phyloP scores from a whole-genome alignment of 2,888 invertebrate genomes.

The Napeogenes sylphis region DNA sequence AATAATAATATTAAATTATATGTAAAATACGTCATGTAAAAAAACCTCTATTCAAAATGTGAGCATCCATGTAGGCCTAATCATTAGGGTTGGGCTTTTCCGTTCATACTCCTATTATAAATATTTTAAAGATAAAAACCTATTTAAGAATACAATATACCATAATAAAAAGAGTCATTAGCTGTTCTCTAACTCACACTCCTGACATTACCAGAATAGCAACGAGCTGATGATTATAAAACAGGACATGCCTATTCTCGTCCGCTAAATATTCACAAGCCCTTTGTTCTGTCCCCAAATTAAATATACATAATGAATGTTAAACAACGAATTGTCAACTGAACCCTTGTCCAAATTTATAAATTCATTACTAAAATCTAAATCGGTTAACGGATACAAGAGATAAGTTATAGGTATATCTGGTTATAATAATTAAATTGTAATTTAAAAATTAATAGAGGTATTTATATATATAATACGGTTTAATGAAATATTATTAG shows the following conservation, averaged over 20 bases:
- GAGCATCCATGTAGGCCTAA: no score
- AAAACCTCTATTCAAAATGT: no score
- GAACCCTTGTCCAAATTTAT: conserved; percentile 23
- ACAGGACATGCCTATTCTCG: background rate
- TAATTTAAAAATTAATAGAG: background rate
- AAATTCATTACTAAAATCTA: background rate
- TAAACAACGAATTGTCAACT: conserved; percentile 22
- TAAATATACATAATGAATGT: conserved; percentile 19
- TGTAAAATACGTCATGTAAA: no score
- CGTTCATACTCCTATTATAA: no score
- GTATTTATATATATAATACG: no score
- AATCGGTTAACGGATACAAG: background rate
- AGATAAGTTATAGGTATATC: background rate
- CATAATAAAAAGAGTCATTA: no score
- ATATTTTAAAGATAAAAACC: background rate
- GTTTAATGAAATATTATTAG: no score
- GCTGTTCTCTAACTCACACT: no score
- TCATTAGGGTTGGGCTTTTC: no score
- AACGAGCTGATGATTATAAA: background rate
- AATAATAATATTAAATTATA: no score
- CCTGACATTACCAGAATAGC: background rate
- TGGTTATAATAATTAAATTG: background rate
- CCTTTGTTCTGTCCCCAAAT: conserved; percentile 19
- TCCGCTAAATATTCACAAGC: background rate
- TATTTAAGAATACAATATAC: background rate